Evolutionary conservation across 2,888 invertebrate species (phyloP).

Genomic region (Axea sp.): DNA sequence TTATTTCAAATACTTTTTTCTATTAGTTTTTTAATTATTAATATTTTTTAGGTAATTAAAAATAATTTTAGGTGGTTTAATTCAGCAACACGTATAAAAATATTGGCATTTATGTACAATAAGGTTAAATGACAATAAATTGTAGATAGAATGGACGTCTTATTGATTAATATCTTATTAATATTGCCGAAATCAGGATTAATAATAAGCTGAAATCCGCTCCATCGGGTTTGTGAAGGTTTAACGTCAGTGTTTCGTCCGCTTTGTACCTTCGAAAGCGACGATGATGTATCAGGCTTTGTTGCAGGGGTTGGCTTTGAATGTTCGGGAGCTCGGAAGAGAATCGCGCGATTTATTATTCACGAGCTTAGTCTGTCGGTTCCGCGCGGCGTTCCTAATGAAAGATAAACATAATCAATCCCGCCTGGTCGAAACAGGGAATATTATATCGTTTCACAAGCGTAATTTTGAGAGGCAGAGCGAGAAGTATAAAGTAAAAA

Average conservation of each 20-base stretch:
- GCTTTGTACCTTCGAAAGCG: slow-evolving; percentile 43
- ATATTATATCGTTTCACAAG: slow-evolving; percentile 73
- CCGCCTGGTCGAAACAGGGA: slow-evolving; percentile 73
- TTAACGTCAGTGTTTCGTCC: slow-evolving; percentile 25
- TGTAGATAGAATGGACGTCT: background rate
- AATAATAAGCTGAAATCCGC: slow-evolving; percentile 40
- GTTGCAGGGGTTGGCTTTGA: slow-evolving; percentile 41
- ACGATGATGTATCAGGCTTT: slow-evolving; percentile 51
- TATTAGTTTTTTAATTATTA: too few species aligned
- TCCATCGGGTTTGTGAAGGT: slow-evolving; percentile 39
- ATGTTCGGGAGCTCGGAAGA: slow-evolving; percentile 60
- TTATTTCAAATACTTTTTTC: too few species aligned
- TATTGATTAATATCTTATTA: slow-evolving; percentile 34
- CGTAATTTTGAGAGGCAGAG: slow-evolving; percentile 69
- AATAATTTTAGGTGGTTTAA: too few species aligned
- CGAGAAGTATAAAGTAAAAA: slow-evolving; percentile 5
- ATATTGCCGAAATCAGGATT: slow-evolving; percentile 34
- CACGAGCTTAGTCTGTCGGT: slow-evolving; percentile 68
- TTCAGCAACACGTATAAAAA: too few species aligned
- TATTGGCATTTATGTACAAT: too few species aligned
- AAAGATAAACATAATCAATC: slow-evolving; percentile 79
- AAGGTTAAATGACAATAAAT: background rate
- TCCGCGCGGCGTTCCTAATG: slow-evolving; percentile 74
- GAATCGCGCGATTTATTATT: slow-evolving; percentile 71
- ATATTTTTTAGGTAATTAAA: too few species aligned